Evolutionary conservation across 2,888 invertebrate species (phyloP).

Genomic region (Schizotus pectinicornis): DNA sequence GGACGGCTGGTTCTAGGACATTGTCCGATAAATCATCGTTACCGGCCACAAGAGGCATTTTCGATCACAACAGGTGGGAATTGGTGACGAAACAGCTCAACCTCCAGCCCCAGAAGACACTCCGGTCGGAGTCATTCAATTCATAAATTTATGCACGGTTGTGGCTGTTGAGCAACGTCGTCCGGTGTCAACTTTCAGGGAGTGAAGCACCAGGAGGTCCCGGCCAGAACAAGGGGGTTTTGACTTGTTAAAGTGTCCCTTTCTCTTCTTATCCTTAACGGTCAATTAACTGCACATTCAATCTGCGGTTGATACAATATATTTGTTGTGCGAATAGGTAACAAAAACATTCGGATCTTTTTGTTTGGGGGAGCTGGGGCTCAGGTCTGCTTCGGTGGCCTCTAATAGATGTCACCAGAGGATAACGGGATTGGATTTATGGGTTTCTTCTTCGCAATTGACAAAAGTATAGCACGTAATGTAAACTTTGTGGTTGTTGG

Average conservation of each 20-base stretch:
- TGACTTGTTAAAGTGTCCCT: constrained; percentile 39
- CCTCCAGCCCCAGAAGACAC: constrained; percentile 32
- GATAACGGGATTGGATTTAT: constrained; percentile 42
- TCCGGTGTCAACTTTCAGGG: constrained; percentile 35
- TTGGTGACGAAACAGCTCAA: constrained; percentile 38
- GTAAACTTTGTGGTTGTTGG: constrained; percentile 42
- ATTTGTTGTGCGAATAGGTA: constrained; percentile 43
- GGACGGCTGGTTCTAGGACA: neutral
- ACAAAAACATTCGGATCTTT: constrained; percentile 21
- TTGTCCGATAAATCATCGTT: constrained; percentile 39
- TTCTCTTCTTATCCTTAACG: constrained; percentile 44
- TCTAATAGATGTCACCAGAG: constrained; percentile 49
- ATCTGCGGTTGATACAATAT: constrained; percentile 49
- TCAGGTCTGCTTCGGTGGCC: constrained; percentile 41
- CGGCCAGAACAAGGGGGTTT: constrained; percentile 32
- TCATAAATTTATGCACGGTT: constrained; percentile 24
- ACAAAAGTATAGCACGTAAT: constrained; percentile 44
- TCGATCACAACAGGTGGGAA: constrained; percentile 45
- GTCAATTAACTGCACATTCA: constrained; percentile 54
- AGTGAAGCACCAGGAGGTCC: constrained; percentile 39
- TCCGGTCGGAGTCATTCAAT: constrained; percentile 29
- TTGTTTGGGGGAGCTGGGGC: constrained; percentile 7
- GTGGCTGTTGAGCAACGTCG: constrained; percentile 26
- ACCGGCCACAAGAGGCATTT: constrained; percentile 39
- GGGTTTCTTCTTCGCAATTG: constrained; percentile 41